These are phyloP conservation scores for Bos taurus DNA, from an alignment of 2,113 vertebrate species.

Conservation along the genomic window DNA sequence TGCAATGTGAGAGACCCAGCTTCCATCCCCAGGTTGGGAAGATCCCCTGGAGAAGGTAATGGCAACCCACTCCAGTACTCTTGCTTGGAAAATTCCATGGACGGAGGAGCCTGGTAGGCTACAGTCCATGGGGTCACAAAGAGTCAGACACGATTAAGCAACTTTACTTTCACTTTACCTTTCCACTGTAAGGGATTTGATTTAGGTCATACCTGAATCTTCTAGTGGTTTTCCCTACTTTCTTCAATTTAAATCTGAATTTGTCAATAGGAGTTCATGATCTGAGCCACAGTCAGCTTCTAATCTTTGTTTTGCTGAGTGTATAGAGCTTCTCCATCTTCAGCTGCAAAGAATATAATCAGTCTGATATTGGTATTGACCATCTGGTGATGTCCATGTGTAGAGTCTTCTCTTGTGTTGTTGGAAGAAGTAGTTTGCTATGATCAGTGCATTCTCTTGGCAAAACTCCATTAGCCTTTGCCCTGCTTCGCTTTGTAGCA, in stretches of 20 bases:
- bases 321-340: neutral
- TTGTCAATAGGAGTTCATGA: neutral
- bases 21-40: neutral
- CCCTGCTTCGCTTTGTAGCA: neutral
- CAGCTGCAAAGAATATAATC: neutral
- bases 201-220: neutral
- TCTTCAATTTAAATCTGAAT: neutral
- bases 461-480: neutral
- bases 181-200: neutral
- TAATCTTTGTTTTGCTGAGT: neutral
- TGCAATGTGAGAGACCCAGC: rapidly evolving
- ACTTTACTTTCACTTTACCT: neutral
- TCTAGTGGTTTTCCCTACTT: neutral
- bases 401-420: neutral
- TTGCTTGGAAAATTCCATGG: neutral
- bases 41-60: neutral
- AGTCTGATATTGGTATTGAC: neutral
- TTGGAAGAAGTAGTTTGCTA: neutral
- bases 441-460: neutral
- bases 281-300: neutral
- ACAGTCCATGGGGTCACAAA: neutral
- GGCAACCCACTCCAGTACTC: neutral
- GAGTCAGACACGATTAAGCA: rapidly evolving
- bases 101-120: neutral
- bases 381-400: neutral